Base-by-base conservation (phyloP, 2,113 vertebrate genomes). In the Mobula hypostoma region DNA sequence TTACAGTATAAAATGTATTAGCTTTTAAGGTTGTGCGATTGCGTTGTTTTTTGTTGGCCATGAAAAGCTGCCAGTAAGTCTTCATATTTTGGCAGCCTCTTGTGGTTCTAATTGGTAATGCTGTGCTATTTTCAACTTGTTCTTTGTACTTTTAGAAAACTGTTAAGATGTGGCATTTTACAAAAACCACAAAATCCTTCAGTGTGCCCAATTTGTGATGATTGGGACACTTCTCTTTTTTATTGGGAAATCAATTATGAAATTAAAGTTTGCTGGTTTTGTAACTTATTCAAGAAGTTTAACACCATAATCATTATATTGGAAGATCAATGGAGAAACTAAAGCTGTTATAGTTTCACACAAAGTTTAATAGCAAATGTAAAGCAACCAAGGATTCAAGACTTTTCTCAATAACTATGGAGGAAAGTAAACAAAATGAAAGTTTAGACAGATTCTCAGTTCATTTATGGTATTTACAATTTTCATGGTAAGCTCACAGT, bases 11-110 rank as follows among this genome's bases (percentile, higher is more conserved):
- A 88, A 88, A 88, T 88, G 56, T 61, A 58, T 8, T 27, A 29
- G n/a, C n/a, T n/a, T 56, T 27, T 9, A 90, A 12, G 5, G n/a
- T 66, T n/a, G n/a, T 66, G 0, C 19, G 5, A 61, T 90, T 90
- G 85, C 29, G 66, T 5, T 66, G 29, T 29, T 66, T 66, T 61
- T 90, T 19, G 17, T 90, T 68, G 61, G n/a, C 61, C 61, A 90
- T n/a, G n/a, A 66, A 61, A 66, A 90, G 58, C 29, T 90, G 29
- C 83, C 56, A 88, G 27, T 24, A 88, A 61, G 66, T 92, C 1
- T 11, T 70, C 40, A 93, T 56, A 66, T 40, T 93, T 93, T 93
- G 91, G 68, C 91, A 93, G 12, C 91, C 91, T 93, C 91, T 93
- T 93, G 91, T 93, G 91, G 91, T 72, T 12, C 68, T 74, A 29